Evolutionary conservation across 2,113 vertebrate genomes (phyloP).

Genomic region (Amphiprion percula): DNA sequence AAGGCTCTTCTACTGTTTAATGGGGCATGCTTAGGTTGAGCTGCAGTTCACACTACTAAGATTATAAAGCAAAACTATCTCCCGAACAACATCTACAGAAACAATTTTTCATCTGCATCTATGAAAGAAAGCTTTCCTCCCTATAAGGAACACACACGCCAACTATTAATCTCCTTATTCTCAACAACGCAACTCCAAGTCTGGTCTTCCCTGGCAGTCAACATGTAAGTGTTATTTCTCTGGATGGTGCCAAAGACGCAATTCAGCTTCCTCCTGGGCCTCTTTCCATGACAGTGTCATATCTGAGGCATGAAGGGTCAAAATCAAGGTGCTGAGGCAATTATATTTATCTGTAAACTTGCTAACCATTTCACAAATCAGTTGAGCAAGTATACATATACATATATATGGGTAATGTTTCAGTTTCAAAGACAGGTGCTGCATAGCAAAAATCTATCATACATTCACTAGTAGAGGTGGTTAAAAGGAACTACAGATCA

Average conservation of each 20-base stretch:
- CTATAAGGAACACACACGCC: not conserved
- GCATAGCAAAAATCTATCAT: not conserved
- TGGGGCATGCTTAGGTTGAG: constrained; percentile 7
- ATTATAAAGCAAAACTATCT: not conserved
- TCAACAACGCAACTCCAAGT: not conserved
- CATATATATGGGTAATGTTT: not conserved
- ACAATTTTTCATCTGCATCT: not conserved
- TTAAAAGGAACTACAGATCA: not conserved
- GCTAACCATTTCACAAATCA: constrained; percentile 7
- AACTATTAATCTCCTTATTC: not conserved
- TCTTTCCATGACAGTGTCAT: constrained; percentile 53
- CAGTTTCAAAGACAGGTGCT: not conserved
- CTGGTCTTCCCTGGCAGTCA: constrained; percentile 41
- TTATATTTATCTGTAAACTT: constrained; percentile 24
- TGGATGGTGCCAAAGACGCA: constrained; percentile 61
- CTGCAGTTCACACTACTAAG: not conserved
- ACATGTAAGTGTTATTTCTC: constrained; percentile 64
- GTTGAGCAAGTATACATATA: not conserved
- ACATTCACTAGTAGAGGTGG: not conserved
- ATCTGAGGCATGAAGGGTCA: constrained; percentile 34
- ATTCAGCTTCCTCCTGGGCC: constrained; percentile 65
- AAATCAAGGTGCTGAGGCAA: constrained; percentile 22
- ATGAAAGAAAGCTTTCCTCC: not conserved
- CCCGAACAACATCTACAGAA: not conserved
- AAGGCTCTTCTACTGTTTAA: not conserved